A percentile compares a stretch with the other conserved stretches of the same genome.
These are phyloP conservation scores for Harpalus rufipes DNA, from an alignment of 2,888 invertebrate species.

Conservation along the genomic window DNA sequence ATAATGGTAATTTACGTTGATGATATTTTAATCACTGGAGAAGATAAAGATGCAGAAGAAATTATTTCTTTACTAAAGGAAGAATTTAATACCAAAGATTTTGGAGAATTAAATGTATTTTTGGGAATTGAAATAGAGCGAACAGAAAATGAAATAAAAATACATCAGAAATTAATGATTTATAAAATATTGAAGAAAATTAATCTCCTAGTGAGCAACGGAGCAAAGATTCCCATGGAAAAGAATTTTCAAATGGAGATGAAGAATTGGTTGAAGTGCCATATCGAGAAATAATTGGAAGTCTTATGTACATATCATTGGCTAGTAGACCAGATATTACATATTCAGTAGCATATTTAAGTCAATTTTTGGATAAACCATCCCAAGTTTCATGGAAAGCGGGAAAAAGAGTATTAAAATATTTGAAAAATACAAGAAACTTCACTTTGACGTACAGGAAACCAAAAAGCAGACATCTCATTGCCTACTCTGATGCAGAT, in stretches of 20 bases:
- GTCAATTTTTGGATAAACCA: slow-evolving; percentile 31
- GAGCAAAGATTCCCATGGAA: background rate
- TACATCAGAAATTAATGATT: slow-evolving; percentile 7
- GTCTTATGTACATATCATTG: slow-evolving; percentile 26
- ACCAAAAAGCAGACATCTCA: background rate
- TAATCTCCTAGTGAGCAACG: background rate
- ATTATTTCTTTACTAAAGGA: background rate
- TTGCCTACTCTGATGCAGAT: background rate
- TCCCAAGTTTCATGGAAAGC: background rate
- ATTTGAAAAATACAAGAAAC: background rate
- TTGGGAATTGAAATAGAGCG: slow-evolving; percentile 4
- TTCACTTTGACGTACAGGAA: background rate
- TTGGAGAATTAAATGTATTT: no score
- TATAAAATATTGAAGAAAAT: slow-evolving; percentile 9
- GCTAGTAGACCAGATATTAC: slow-evolving; percentile 36
- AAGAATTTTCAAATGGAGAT: background rate
- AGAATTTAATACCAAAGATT: no score
- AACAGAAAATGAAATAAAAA: slow-evolving; percentile 5
- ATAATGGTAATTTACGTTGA: slow-evolving; percentile 4
- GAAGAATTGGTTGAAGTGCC: background rate
- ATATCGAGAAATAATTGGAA: slow-evolving; percentile 40
- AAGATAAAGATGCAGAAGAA: slow-evolving; percentile 9
- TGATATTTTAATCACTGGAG: slow-evolving; percentile 15
- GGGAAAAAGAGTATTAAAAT: no score
- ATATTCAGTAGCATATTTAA: slow-evolving; percentile 24